Percentiles rank a stretch among this genome's conserved stretches.
Conservation (phyloP, 2,113 vertebrate species). For the Eudyptes chrysolophus region DNA sequence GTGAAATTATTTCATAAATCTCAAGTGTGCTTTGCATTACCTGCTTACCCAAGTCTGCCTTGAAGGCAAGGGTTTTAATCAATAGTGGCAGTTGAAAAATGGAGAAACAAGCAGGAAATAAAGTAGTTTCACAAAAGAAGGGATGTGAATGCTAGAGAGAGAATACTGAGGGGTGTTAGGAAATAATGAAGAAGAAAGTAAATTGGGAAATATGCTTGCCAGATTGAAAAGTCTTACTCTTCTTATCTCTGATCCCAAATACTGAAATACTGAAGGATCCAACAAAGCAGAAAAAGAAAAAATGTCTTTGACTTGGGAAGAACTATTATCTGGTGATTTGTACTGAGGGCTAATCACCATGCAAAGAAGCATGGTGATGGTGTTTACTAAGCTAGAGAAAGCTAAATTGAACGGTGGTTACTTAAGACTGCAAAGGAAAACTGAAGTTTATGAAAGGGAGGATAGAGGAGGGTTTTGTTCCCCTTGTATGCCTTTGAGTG, state of each 20-base stretch:
- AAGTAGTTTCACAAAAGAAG: neutral
- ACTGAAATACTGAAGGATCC: neutral
- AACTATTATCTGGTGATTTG: neutral
- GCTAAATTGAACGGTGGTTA: neutral
- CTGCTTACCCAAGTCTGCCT: conserved; percentile 29
- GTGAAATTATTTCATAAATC: conserved; percentile 51
- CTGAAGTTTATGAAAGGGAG: neutral
- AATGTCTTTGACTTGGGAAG: neutral
- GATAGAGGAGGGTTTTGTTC: neutral
- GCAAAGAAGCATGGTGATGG: neutral
- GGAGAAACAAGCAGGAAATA: neutral
- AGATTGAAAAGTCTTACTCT: neutral
- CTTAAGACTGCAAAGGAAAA: neutral
- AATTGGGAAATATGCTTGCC: neutral
- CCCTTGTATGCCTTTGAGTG: neutral
- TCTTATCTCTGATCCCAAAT: neutral
- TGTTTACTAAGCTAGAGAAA: neutral
- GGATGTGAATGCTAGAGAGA: neutral
- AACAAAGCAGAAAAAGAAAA: neutral
- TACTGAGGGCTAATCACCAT: neutral
- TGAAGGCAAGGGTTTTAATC: conserved; percentile 35
- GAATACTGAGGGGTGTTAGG: neutral
- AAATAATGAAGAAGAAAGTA: neutral
- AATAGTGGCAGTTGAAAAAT: conserved; percentile 11
- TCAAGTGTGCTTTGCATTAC: neutral